Evolutionary conservation across 2,888 invertebrate genomes (phyloP), one percentile per base, ranked within the genome.

Genomic region (Laspeyria flexula): DNA sequence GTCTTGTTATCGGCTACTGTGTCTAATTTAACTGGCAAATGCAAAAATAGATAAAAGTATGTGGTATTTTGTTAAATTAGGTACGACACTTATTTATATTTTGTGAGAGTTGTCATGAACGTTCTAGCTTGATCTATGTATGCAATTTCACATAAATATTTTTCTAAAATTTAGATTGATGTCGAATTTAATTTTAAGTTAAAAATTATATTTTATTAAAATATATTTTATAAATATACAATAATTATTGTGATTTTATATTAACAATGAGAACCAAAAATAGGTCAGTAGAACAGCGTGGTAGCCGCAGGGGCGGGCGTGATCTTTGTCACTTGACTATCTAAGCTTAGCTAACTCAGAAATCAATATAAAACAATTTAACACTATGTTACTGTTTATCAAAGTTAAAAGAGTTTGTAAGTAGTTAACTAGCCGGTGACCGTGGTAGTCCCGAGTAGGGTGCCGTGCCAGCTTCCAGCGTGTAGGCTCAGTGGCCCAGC

Each of bases 251-350:
- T 25, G 1, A 40, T 29, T 40, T 27, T 43, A 9, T 29, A 12
- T 45, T 9, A 29, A 38, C 25, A 2, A 6, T 42, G n/a, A 45
- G 27, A 33, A 45, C 43, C 29, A 37, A 46, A 81, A 77, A 71
- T 79, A 81, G 83, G 83, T 81, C 74, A 85, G 72, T 81, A 53
- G 82, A 75, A 55, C 77, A 72, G 16, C 38, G 11, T 12, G 15
- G 27, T 16, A 37, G 18, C 42, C 40, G 35, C 38, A 35, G 10
- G 15, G 41, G 35, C 12, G 39, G 45, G 40, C 29, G 44, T 25
- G 27, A 60, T 51, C 31, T 39, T 48, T 50, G 47, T 50, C 29
- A 45, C n/a, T 51, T 37, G 33, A 55, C 16, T 46, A 18, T 52
- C 30, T 21, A 34, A 30, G 23, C 13, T 35, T 18, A 45, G 34